These are phyloP conservation scores for Eulemur rufifrons DNA, from an alignment of 2,113 vertebrate species.

Conservation along the genomic window DNA sequence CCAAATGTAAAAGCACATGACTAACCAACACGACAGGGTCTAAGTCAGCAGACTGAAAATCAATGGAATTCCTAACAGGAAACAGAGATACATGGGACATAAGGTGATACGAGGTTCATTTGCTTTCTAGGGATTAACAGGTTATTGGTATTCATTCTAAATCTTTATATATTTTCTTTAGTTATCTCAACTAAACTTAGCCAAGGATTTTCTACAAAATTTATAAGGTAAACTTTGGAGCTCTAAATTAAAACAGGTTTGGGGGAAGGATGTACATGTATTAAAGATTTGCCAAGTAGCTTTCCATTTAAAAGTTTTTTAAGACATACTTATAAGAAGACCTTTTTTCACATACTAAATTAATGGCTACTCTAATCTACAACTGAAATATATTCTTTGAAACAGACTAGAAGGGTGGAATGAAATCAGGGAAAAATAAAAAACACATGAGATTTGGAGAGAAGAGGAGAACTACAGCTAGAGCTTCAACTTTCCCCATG, in stretches of 20 bases:
- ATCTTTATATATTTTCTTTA: background rate
- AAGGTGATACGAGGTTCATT: background rate
- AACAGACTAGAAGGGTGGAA: background rate
- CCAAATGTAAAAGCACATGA: background rate
- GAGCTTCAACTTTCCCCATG: background rate
- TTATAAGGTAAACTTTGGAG: background rate
- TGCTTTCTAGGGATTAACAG: background rate
- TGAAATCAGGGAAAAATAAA: background rate
- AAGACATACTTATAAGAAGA: background rate
- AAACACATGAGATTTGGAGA: background rate
- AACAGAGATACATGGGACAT: background rate
- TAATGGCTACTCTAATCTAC: background rate
- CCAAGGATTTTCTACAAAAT: background rate
- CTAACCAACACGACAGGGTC: background rate
- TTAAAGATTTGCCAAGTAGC: conserved; percentile 1
- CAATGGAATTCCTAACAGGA: background rate
- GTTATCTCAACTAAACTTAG: background rate
- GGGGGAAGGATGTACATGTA: background rate
- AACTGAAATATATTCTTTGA: conserved; percentile 12
- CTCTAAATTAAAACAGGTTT: background rate
- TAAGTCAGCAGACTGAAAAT: background rate
- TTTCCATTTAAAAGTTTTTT: conserved; percentile 20
- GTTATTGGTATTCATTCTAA: background rate
- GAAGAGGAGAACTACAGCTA: background rate
- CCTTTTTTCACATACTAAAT: background rate